A percentile compares a stretch with the other conserved stretches of the same genome.
These are phyloP conservation scores for Actenoides lindsayi DNA, from an alignment of 2,113 vertebrate species.

Conservation along the genomic window DNA sequence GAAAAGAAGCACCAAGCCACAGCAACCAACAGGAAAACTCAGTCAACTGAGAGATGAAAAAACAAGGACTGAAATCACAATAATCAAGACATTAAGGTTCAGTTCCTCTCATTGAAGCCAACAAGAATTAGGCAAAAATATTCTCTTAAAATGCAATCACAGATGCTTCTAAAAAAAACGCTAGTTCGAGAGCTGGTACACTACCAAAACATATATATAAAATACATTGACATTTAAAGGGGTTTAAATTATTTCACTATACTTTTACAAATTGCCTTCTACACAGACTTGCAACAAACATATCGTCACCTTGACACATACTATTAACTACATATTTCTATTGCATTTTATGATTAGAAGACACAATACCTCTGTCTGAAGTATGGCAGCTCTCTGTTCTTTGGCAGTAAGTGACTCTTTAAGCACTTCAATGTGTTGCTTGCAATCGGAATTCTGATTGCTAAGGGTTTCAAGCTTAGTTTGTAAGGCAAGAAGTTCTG, in stretches of 20 bases:
- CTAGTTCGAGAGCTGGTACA: not conserved
- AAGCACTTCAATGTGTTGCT: conserved; percentile 99
- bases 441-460: conserved; percentile 99
- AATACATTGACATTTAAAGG: not conserved
- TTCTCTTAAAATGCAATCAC: not conserved
- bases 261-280: not conserved
- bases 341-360: not conserved
- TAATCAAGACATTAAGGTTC: not conserved
- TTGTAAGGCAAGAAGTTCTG: conserved; percentile 98
- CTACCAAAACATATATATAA: not conserved
- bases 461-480: conserved; percentile 99
- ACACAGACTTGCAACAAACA: not conserved
- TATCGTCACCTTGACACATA: not conserved
- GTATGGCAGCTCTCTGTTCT: conserved; percentile 99
- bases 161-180: not conserved
- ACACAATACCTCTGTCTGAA: conserved; percentile 94
- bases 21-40: not conserved
- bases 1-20: not conserved
- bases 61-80: not conserved
- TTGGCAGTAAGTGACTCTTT: conserved; percentile 99
- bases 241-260: not conserved
- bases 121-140: not conserved
- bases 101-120: not conserved
- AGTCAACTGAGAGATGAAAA: not conserved
- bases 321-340: not conserved